Percentiles rank a stretch among this genome's conserved stretches.
These are phyloP conservation scores for Eurypyga helias DNA, from an alignment of 2,113 vertebrate species.

Conservation along the genomic window DNA sequence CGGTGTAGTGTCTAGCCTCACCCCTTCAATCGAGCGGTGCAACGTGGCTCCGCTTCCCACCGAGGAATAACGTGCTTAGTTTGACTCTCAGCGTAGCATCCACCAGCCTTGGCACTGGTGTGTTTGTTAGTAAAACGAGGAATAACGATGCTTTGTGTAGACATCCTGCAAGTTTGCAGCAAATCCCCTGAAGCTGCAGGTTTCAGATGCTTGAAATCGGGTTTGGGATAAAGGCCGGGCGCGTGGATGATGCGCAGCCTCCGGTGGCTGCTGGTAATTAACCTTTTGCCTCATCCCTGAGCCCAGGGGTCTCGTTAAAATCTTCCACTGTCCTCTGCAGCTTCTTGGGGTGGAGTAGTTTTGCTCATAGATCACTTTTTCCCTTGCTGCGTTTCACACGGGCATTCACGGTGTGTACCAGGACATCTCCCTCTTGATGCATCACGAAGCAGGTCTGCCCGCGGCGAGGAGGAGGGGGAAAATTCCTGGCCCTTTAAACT, in stretches of 20 bases:
- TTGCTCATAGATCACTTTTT: fast-evolving
- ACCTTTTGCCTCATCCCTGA: neutral
- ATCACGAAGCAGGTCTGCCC: neutral
- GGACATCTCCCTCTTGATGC: neutral
- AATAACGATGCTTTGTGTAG: neutral
- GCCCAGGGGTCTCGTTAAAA: neutral
- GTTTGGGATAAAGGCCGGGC: fast-evolving
- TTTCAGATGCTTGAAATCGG: fast-evolving
- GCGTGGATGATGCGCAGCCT: no score
- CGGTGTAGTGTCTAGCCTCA: neutral
- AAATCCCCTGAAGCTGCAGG: no score
- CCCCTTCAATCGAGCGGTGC: fast-evolving
- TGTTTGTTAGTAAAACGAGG: neutral
- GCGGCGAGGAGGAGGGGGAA: neutral
- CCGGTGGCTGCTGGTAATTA: neutral
- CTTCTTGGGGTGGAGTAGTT: neutral
- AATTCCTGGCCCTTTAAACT: neutral
- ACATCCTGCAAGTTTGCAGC: neutral
- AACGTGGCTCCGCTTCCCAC: neutral
- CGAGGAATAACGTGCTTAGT: neutral
- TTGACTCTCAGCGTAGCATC: neutral
- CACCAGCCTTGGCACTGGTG: neutral
- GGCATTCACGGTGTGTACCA: neutral
- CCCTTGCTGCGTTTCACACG: neutral
- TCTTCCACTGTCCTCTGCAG: neutral